phyloP scores from a whole-genome alignment of 2,797 vertebrate species.

The Sciurus carolinensis region DNA sequence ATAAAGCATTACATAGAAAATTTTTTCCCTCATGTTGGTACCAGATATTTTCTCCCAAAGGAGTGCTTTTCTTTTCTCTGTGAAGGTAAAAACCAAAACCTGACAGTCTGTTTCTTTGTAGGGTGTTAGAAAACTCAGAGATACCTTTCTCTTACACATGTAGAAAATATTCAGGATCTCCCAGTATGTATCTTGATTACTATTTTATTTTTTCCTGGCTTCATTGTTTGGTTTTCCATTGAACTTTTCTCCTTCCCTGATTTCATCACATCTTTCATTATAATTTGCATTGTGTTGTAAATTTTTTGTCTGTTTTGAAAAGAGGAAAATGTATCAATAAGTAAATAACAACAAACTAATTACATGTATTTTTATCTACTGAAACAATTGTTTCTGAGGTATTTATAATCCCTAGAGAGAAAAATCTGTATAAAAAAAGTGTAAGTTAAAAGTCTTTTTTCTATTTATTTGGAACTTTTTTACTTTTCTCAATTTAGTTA shows the following conservation, averaged over 20 bases:
- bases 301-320: neutral
- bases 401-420: neutral
- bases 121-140: neutral
- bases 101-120: neutral
- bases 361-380: neutral
- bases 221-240: neutral
- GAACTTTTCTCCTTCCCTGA: neutral
- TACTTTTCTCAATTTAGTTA: slow-evolving; percentile 4
- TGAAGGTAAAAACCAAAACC: neutral
- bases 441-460: neutral
- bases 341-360: neutral
- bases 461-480: neutral
- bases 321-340: neutral
- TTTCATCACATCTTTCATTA: neutral
- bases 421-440: neutral
- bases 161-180: neutral
- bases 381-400: neutral
- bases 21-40: neutral
- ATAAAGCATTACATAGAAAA: neutral
- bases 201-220: neutral
- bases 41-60: neutral
- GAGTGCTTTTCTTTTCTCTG: neutral
- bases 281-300: neutral
- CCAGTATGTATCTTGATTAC: neutral
- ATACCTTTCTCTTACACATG: neutral